Evolutionary conservation across 2,888 invertebrate species (phyloP).

Genomic region (Criorhina ranunculi): DNA sequence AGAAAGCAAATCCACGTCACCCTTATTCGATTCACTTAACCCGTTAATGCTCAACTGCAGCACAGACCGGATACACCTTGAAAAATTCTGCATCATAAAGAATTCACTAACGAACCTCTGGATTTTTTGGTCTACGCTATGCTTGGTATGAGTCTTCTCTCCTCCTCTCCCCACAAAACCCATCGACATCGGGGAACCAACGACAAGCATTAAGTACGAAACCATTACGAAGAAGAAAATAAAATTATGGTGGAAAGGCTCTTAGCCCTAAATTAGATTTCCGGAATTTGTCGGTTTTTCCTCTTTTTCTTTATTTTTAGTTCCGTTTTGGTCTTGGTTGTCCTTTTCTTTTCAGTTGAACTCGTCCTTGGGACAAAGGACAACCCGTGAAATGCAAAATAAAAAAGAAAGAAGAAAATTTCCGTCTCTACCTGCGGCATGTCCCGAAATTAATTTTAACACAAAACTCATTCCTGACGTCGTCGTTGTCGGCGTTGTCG

Average conservation of each 20-base stretch:
- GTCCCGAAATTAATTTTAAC: conserved; percentile 65
- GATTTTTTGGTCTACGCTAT: conserved; percentile 5
- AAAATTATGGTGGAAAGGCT: conserved; percentile 77
- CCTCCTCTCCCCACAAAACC: neutral
- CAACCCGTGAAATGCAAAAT: conserved; percentile 29
- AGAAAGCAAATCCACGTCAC: neutral
- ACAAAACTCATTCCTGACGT: conserved; percentile 57
- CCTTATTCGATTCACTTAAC: conserved; percentile 8
- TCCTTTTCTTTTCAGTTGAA: conserved; percentile 48
- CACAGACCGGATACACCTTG: conserved; percentile 12
- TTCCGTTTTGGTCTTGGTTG: conserved; percentile 39
- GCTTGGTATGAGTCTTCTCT: neutral
- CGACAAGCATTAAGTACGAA: conserved; percentile 60
- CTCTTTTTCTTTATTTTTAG: conserved; percentile 13
- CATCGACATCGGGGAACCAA: conserved; percentile 9
- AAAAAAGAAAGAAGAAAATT: neutral
- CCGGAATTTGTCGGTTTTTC: conserved; percentile 69
- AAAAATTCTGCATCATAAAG: conserved; percentile 40
- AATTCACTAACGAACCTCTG: conserved; percentile 62
- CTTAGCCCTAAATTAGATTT: conserved; percentile 78
- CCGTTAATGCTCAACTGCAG: conserved; percentile 36
- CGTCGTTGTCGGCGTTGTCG: conserved; percentile 7
- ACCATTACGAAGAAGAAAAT: conserved; percentile 74
- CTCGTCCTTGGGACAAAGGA: conserved; percentile 52
- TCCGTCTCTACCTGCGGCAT: conserved; percentile 61